Conservation (phyloP, 2,888 invertebrate species). For the Sinelater perroti region DNA sequence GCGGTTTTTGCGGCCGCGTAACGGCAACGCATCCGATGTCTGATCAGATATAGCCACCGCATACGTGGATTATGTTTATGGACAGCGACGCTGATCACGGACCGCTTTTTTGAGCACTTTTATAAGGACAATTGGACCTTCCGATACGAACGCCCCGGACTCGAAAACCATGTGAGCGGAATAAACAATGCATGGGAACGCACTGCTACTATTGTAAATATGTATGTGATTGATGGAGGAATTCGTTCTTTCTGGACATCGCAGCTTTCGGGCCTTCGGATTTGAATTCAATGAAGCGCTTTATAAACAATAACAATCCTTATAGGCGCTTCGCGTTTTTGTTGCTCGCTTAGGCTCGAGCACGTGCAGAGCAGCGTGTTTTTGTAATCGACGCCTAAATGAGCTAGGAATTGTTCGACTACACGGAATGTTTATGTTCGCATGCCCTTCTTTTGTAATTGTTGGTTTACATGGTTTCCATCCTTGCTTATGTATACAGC, state of each 20-base stretch:
- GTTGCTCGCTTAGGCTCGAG: too few relatives aligned
- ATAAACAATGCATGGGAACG: slow-evolving; percentile 59
- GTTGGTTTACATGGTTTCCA: too few relatives aligned
- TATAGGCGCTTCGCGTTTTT: too few relatives aligned
- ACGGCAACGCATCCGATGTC: slow-evolving; percentile 37
- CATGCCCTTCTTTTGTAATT: too few relatives aligned
- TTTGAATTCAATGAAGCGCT: slow-evolving; percentile 35
- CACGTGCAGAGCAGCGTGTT: too few relatives aligned
- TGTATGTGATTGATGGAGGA: slow-evolving; percentile 42
- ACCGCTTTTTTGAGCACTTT: slow-evolving; percentile 44
- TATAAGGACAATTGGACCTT: slow-evolving; percentile 49
- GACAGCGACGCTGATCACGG: slow-evolving; percentile 38
- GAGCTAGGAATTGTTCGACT: too few relatives aligned
- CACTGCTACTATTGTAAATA: slow-evolving; percentile 55
- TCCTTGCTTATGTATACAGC: too few relatives aligned
- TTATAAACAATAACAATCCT: too few relatives aligned
- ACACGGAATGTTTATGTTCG: too few relatives aligned
- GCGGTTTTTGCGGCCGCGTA: slow-evolving; percentile 23
- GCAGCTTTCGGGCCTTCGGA: slow-evolving; percentile 27
- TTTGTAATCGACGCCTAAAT: too few relatives aligned
- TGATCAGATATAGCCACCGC: slow-evolving; percentile 39
- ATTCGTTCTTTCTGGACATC: slow-evolving; percentile 38
- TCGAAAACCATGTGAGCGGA: slow-evolving; percentile 52
- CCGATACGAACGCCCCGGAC: slow-evolving; percentile 45
- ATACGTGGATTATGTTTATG: slow-evolving; percentile 34